A percentile compares a stretch with the other conserved stretches of the same genome.
phyloP scores from a whole-genome alignment of 1,140 invertebrate genomes.

The Procambarus clarkii region DNA sequence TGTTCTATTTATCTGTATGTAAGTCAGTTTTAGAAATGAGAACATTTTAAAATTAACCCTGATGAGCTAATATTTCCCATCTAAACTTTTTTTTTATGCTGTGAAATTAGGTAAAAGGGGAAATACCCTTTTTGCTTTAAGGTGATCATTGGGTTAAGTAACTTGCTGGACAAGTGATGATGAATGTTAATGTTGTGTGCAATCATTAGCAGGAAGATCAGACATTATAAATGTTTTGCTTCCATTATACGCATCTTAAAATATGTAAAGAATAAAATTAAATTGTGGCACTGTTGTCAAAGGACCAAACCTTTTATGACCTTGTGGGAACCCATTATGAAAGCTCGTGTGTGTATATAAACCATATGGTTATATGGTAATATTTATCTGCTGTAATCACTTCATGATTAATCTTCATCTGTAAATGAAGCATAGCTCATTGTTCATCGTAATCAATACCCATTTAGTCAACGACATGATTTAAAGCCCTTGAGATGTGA shows the following conservation, averaged over 20 bases:
- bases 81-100: background rate
- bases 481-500: background rate
- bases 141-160: background rate
- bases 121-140: background rate
- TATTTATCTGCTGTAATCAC: conserved; percentile 20
- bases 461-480: background rate
- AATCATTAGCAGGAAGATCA: background rate
- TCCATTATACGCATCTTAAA: background rate
- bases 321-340: background rate
- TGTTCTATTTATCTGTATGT: background rate
- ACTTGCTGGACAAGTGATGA: conserved; percentile 14
- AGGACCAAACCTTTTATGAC: background rate
- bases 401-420: conserved; percentile 2
- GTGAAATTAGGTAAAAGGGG: background rate
- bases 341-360: background rate
- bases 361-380: background rate
- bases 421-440: conserved; percentile 16
- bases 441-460: conserved; percentile 1
- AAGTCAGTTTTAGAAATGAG: background rate
- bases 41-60: background rate
- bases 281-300: background rate
- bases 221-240: background rate
- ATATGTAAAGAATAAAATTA: background rate
- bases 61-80: background rate
- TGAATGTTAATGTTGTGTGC: background rate